Percentiles rank a stretch among this genome's conserved stretches.
These are phyloP conservation scores for Toxostoma redivivum DNA, from an alignment of 2,113 vertebrate genomes.

Conservation along the genomic window DNA sequence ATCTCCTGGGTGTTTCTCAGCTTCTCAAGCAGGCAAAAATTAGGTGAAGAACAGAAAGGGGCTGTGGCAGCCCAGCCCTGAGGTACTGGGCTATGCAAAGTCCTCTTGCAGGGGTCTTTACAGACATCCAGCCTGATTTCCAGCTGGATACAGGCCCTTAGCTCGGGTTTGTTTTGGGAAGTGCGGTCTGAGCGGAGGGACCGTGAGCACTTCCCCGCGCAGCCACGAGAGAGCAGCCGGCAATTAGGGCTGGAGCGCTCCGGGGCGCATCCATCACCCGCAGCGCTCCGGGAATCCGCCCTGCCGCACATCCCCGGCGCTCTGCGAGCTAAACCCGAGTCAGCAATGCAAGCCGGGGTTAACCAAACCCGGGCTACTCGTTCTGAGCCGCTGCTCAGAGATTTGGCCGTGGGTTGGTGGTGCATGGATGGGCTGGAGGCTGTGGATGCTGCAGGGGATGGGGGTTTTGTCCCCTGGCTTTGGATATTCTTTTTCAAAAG, in stretches of 20 bases:
- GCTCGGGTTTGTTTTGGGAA: not conserved
- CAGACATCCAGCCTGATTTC: not conserved
- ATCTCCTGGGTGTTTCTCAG: not conserved
- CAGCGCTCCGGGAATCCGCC: too few relatives aligned
- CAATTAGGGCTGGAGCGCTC: not conserved
- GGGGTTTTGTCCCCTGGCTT: not conserved
- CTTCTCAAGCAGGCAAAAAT: not conserved
- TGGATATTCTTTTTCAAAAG: not conserved
- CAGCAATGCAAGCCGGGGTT: not conserved
- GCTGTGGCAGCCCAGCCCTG: not conserved
- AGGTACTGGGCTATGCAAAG: not conserved
- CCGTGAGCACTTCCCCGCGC: conserved; percentile 61
- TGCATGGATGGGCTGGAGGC: fast-evolving
- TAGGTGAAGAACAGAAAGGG: not conserved
- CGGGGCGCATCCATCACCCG: too few relatives aligned
- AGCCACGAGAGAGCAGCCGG: conserved; percentile 80
- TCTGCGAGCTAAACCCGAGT: not conserved
- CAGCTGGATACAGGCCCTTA: not conserved
- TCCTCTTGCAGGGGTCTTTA: not conserved
- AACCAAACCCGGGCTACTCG: not conserved
- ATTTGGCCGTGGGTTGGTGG: not conserved
- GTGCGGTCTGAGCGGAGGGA: not conserved
- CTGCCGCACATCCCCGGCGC: not conserved
- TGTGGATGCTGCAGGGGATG: not conserved
- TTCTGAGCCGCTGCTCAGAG: not conserved